Conservation (phyloP, 2,797 vertebrate genomes). For the Cygnus olor region DNA sequence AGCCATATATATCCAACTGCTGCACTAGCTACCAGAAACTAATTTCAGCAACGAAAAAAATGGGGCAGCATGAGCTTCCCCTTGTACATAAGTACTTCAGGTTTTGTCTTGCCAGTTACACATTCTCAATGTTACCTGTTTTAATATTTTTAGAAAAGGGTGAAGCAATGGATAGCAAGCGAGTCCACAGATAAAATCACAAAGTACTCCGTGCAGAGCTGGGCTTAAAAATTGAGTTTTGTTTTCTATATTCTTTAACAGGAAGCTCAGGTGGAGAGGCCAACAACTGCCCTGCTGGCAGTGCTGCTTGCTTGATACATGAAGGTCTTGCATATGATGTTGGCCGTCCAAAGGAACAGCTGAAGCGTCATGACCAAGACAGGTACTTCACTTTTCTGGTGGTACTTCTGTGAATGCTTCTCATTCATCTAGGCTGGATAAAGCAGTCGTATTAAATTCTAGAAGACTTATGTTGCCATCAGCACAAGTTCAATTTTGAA, state of each 20-base stretch:
- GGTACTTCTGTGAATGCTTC: not conserved
- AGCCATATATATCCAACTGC: not conserved
- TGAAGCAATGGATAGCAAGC: not conserved
- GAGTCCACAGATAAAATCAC: not conserved
- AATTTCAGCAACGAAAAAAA: not conserved
- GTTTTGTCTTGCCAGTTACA: not conserved
- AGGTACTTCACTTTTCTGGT: conserved; percentile 77
- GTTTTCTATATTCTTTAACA: not conserved
- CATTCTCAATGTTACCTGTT: not conserved
- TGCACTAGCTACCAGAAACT: not conserved
- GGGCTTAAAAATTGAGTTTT: not conserved
- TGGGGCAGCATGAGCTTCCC: not conserved
- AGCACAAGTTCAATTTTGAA: not conserved
- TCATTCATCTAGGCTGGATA: not conserved
- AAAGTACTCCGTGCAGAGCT: not conserved
- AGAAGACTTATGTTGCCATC: not conserved
- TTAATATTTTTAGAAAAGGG: not conserved
- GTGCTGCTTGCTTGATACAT: conserved; percentile 89
- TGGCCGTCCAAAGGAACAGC: conserved; percentile 81
- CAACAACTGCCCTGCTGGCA: conserved; percentile 78
- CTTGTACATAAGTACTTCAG: not conserved
- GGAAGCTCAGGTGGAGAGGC: conserved; percentile 60
- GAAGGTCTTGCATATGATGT: conserved; percentile 78
- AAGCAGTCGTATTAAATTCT: not conserved
- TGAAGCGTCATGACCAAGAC: conserved; percentile 82